phyloP scores from a whole-genome alignment of 2,113 vertebrate genomes.

The Probosciger aterrimus region DNA sequence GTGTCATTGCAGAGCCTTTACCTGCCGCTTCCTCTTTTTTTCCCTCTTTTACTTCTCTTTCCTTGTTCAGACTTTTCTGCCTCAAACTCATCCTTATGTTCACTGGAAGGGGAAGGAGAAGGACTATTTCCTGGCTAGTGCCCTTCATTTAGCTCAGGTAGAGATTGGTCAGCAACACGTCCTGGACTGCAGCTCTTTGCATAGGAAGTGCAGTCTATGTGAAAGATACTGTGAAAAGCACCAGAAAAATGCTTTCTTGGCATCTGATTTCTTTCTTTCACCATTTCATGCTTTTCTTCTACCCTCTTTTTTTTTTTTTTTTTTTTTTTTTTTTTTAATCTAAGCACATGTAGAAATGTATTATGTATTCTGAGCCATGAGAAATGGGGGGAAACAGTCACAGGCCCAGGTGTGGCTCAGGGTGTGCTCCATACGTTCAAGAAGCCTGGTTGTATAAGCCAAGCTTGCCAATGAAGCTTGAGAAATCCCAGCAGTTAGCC shows the following conservation, averaged over 20 bases:
- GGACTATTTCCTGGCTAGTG: neutral
- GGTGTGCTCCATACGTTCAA: neutral
- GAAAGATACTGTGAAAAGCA: neutral
- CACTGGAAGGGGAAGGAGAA: neutral
- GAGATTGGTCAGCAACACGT: neutral
- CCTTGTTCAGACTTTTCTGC: neutral
- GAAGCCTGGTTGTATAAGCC: neutral
- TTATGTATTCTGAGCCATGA: neutral
- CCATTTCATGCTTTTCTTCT: neutral
- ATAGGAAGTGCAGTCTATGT: neutral
- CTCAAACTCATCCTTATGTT: neutral
- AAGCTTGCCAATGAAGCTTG: neutral
- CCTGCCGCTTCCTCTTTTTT: neutral
- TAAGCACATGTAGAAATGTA: accelerated
- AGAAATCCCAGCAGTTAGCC: neutral
- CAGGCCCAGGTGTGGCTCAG: neutral
- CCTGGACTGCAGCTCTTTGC: neutral
- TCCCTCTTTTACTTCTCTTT: neutral
- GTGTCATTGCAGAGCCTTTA: neutral
- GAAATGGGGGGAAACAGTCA: neutral
- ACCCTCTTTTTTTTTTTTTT: neutral
- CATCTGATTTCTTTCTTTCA: neutral
- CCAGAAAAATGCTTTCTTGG: neutral
- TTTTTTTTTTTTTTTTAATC: neutral
- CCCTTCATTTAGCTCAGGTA: neutral